phyloP scores from a whole-genome alignment of 2,888 invertebrate species.

The Caenorhabditis sp. region DNA sequence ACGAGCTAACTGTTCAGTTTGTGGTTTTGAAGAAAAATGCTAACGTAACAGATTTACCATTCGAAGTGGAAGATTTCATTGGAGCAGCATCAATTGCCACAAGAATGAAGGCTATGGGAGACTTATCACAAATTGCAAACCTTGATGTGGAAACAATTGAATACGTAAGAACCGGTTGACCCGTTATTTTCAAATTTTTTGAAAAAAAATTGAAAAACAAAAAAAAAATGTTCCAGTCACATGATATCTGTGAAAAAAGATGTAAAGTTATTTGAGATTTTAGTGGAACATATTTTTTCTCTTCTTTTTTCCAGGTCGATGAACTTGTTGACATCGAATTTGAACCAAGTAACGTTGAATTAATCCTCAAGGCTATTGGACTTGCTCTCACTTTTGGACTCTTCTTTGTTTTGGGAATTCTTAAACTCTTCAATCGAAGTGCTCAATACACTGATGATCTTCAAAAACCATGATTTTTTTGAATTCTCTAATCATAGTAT shows the following conservation, averaged over 20 bases:
- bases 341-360: constrained; percentile 56
- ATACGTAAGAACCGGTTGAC: constrained; percentile 40
- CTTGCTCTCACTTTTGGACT: constrained; percentile 26
- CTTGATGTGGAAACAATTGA: constrained; percentile 58
- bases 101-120: constrained; percentile 59
- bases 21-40: constrained; percentile 52
- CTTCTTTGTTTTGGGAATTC: constrained; percentile 46
- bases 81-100: constrained; percentile 49
- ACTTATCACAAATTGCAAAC: constrained; percentile 53
- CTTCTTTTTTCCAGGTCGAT: constrained; percentile 45
- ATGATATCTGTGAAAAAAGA: not conserved
- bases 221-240: constrained; percentile 1
- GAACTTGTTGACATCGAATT: constrained; percentile 57
- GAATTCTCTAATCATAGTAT: not conserved
- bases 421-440: constrained; percentile 27
- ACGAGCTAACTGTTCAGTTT: constrained; percentile 59
- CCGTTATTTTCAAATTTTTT: not conserved
- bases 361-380: constrained; percentile 51
- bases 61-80: constrained; percentile 46
- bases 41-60: constrained; percentile 45
- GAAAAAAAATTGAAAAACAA: not conserved
- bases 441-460: constrained; percentile 54
- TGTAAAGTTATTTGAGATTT: not conserved
- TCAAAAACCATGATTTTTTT: constrained; percentile 44
- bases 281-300: not conserved